Percentiles rank a stretch among this genome's conserved stretches.
These are phyloP conservation scores for Hyppa rectilinea DNA, from an alignment of 2,888 invertebrate species.

Conservation along the genomic window DNA sequence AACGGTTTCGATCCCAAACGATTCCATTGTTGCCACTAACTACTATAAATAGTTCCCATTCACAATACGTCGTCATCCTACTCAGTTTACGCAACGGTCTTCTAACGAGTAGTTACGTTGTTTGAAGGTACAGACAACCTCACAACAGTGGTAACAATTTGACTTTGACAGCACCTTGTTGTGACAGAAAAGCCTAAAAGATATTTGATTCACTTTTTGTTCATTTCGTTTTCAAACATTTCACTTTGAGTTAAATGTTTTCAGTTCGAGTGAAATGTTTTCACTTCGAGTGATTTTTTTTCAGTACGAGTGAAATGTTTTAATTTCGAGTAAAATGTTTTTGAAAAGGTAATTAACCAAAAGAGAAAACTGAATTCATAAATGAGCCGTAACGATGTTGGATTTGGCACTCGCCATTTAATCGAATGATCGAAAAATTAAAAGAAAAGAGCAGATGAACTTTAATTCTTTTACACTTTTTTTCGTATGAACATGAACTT, in stretches of 20 bases:
- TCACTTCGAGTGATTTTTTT: neutral
- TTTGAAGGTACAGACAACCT: neutral
- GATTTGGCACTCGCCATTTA: neutral
- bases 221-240: neutral
- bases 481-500: neutral
- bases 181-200: neutral
- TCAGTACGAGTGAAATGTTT: neutral
- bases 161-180: neutral
- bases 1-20: slow-evolving; percentile 38
- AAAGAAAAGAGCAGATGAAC: neutral
- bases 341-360: too few relatives aligned
- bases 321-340: neutral
- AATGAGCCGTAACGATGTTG: neutral
- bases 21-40: slow-evolving; percentile 45
- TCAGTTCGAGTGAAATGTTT: neutral
- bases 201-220: too few relatives aligned
- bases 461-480: too few relatives aligned
- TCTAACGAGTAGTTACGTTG: slow-evolving; percentile 16
- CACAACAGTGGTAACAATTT: neutral
- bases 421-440: neutral
- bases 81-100: slow-evolving; percentile 37
- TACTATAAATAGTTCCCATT: slow-evolving; percentile 47
- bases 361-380: neutral
- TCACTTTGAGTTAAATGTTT: neutral
- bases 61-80: slow-evolving; percentile 27